These are phyloP conservation scores for Gymnarchus niloticus DNA, from an alignment of 2,113 vertebrate species.

Conservation along the genomic window DNA sequence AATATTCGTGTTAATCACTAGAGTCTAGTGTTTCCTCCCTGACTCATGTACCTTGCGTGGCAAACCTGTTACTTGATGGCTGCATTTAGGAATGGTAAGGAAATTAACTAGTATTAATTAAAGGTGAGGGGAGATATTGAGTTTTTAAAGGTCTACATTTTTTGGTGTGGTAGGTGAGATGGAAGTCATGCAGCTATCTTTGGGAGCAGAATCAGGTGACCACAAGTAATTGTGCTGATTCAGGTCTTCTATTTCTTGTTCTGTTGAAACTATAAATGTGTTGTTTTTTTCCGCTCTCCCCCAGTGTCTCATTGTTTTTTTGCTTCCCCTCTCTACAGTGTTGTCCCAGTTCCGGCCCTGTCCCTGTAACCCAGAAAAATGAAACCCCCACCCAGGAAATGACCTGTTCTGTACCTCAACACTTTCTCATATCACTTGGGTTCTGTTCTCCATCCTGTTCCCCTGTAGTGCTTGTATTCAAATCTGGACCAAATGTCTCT, in stretches of 20 bases:
- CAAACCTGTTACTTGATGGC: not conserved
- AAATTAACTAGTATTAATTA: not conserved
- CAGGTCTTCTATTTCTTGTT: not conserved
- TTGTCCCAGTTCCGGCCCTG: not conserved
- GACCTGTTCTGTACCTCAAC: not conserved
- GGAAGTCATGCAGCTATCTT: not conserved
- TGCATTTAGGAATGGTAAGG: not conserved
- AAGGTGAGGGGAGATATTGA: not conserved
- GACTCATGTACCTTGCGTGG: not conserved
- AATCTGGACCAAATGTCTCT: not conserved
- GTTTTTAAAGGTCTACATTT: not conserved
- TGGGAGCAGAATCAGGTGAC: not conserved
- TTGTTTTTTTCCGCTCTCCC: too few species aligned
- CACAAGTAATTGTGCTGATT: slow-evolving; percentile 11
- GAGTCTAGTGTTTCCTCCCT: not conserved
- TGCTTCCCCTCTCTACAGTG: not conserved
- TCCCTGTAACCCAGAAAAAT: slow-evolving; percentile 1
- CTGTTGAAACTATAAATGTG: too few species aligned
- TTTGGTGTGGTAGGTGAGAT: not conserved
- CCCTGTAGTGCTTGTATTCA: not conserved
- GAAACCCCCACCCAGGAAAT: not conserved
- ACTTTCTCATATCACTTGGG: not conserved
- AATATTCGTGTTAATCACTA: not conserved
- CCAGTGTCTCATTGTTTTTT: too few species aligned
- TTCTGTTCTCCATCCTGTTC: not conserved